Evolutionary conservation across 2,888 invertebrate species (phyloP).

Genomic region (Hyles lineata): DNA sequence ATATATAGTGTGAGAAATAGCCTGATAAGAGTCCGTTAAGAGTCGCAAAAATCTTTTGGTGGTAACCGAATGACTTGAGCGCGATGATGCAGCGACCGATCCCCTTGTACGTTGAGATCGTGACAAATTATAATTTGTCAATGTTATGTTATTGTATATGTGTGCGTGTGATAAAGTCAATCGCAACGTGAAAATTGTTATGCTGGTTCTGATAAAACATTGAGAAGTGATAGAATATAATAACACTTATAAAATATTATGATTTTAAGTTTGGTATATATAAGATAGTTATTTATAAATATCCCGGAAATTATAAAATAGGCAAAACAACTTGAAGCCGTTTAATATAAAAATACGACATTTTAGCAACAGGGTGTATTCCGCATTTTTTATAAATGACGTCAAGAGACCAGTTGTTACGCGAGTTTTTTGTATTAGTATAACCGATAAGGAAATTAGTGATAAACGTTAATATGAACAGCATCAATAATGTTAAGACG

Average conservation of each 20-base stretch:
- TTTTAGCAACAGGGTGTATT: constrained; percentile 8
- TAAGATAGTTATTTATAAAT: neutral
- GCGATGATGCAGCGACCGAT: neutral
- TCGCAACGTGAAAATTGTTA: no score
- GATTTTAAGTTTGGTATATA: no score
- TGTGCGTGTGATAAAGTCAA: no score
- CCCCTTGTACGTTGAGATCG: no score
- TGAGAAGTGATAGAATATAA: no score
- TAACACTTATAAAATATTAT: no score
- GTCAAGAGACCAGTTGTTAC: constrained; percentile 9
- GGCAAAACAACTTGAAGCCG: neutral
- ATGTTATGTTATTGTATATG: no score
- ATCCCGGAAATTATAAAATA: neutral
- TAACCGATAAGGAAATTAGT: constrained; percentile 9
- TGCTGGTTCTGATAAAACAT: no score
- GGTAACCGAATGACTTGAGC: neutral
- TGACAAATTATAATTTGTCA: no score
- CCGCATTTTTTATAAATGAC: neutral
- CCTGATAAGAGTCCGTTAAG: neutral
- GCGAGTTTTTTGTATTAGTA: neutral
- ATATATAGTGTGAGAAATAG: neutral
- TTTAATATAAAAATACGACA: neutral
- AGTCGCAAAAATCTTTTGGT: neutral
- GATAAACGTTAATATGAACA: neutral
- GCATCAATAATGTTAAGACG: neutral